Conservation (phyloP, 2,888 invertebrate genomes). For the Eumerus sabulonum region DNA sequence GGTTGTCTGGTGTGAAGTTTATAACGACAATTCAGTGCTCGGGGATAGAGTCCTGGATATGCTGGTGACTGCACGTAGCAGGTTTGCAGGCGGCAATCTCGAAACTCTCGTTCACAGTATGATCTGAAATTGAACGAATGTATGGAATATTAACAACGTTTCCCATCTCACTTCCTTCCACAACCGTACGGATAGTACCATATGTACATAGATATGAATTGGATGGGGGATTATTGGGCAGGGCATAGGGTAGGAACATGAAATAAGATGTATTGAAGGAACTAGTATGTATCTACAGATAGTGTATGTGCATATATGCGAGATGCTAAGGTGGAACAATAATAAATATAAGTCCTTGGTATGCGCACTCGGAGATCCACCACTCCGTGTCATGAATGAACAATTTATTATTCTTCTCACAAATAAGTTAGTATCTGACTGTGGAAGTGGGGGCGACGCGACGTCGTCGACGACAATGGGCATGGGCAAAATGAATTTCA, state of each 20-base stretch:
- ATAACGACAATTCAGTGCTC: conserved; percentile 94
- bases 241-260: too few relatives aligned
- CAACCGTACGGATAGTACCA: conserved; percentile 17
- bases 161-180: background rate
- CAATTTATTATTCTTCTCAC: conserved; percentile 55
- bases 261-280: too few relatives aligned
- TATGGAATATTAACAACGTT: conserved; percentile 57
- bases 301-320: conserved; percentile 4
- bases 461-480: too few relatives aligned
- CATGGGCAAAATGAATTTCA: too few relatives aligned
- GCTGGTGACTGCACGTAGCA: conserved; percentile 97
- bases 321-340: conserved; percentile 42
- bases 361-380: conserved; percentile 26
- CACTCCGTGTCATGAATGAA: conserved; percentile 58
- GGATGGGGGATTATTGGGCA: background rate
- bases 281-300: too few relatives aligned
- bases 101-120: conserved; percentile 92
- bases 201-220: conserved; percentile 43
- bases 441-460: background rate
- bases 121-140: conserved; percentile 81
- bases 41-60: conserved; percentile 94
- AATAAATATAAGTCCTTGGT: conserved; percentile 52
- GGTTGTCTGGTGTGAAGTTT: conserved; percentile 92
- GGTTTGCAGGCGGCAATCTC: conserved; percentile 92
- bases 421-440: conserved; percentile 39